Percentiles rank a stretch among this genome's conserved stretches.
Evolutionary conservation across 2,797 vertebrate genomes (phyloP).

Genomic region (Vespertilio murinus): DNA sequence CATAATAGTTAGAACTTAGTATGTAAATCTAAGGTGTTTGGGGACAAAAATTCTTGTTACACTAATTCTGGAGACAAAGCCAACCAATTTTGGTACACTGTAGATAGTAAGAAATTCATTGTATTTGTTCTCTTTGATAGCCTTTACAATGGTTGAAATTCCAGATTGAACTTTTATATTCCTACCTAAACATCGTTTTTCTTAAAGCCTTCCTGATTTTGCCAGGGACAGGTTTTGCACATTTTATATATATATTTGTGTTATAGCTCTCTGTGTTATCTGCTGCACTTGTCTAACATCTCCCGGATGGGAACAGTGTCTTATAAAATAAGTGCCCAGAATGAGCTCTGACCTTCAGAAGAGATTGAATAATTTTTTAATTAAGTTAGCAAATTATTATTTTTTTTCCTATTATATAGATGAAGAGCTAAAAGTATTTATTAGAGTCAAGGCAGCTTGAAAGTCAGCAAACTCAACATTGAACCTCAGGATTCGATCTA

Average conservation of each 20-base stretch:
- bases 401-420: background rate
- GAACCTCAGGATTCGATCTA: background rate
- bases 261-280: background rate
- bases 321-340: background rate
- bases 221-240: background rate
- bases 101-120: background rate
- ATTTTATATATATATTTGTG: background rate
- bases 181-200: background rate
- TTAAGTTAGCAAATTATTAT: slow-evolving; percentile 17
- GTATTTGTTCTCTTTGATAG: background rate
- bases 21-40: background rate
- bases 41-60: background rate
- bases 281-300: background rate
- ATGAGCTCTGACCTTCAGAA: background rate
- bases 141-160: background rate
- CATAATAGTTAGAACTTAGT: background rate
- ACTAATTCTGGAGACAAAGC: background rate
- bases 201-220: background rate
- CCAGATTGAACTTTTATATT: background rate
- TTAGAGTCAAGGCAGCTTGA: background rate
- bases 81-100: background rate
- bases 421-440: background rate
- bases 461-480: background rate
- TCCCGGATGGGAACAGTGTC: background rate
- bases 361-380: background rate